Percentiles rank a stretch among this genome's conserved stretches.
Evolutionary conservation across 2,797 vertebrate genomes (phyloP).

Genomic region (Sebastes alutus): DNA sequence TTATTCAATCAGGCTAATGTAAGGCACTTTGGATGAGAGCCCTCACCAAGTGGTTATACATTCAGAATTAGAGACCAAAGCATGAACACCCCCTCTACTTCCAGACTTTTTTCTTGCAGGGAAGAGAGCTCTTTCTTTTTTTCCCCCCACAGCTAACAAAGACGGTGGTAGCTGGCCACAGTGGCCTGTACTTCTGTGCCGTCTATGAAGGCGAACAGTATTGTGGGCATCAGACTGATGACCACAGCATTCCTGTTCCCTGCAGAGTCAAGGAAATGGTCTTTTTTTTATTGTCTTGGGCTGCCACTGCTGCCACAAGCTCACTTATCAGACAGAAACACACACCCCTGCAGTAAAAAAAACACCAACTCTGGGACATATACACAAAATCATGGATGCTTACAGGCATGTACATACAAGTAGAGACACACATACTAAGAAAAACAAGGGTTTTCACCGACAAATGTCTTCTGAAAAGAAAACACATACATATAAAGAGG

Average conservation of each 20-base stretch:
- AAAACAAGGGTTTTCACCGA: not conserved
- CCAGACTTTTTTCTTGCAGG: not conserved
- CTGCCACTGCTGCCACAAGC: conserved; percentile 9
- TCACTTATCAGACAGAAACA: conserved; percentile 21
- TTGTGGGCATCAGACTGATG: conserved; percentile 51
- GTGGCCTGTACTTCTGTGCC: not conserved
- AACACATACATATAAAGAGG: not conserved
- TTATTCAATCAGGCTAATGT: conserved; percentile 36
- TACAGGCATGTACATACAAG: not conserved
- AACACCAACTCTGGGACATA: not conserved
- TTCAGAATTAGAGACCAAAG: conserved; percentile 2
- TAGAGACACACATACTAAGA: not conserved
- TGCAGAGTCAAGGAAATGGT: conserved; percentile 17
- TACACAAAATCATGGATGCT: not conserved
- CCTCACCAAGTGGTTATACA: not conserved
- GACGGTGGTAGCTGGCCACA: not conserved
- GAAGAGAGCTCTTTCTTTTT: not conserved
- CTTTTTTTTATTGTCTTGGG: conserved; percentile 38
- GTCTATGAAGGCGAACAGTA: not conserved
- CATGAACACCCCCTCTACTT: not conserved
- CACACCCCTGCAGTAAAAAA: conserved; percentile 11
- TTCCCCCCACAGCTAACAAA: not conserved
- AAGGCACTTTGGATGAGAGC: conserved; percentile 26
- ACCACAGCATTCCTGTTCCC: conserved; percentile 46
- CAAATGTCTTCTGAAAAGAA: not conserved